These are phyloP conservation scores for Adoxophyes honmai DNA, from an alignment of 1,140 invertebrate species.

Conservation along the genomic window DNA sequence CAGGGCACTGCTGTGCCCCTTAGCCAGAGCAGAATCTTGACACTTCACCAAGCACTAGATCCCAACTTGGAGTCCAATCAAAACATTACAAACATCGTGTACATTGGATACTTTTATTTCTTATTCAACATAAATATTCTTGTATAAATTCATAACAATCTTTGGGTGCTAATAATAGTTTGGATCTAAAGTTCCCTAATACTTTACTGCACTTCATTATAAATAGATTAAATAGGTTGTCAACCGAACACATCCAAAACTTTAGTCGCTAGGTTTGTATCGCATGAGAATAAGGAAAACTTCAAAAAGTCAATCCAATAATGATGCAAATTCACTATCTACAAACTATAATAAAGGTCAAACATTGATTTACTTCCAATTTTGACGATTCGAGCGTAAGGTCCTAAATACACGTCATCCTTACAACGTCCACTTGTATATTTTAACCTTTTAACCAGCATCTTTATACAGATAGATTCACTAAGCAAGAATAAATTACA, in stretches of 20 bases:
- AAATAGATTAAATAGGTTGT: slow-evolving; percentile 52
- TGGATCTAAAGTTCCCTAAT: slow-evolving; percentile 61
- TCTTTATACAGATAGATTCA: too few species aligned
- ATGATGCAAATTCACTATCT: too few species aligned
- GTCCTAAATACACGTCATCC: too few species aligned
- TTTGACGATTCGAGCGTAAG: too few species aligned
- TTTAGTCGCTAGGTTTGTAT: slow-evolving; percentile 45
- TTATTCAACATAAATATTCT: slow-evolving; percentile 76
- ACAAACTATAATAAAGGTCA: slow-evolving; percentile 11
- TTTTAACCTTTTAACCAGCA: too few species aligned
- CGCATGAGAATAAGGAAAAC: too few species aligned
- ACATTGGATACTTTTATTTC: slow-evolving; percentile 71
- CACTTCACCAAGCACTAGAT: slow-evolving; percentile 26
- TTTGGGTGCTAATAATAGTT: slow-evolving; percentile 74
- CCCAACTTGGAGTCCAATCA: slow-evolving; percentile 58
- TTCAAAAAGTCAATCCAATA: too few species aligned
- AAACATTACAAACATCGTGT: slow-evolving; percentile 30
- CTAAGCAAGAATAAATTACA: too few species aligned
- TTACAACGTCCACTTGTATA: too few species aligned
- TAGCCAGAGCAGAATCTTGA: not conserved
- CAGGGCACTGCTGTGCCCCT: too few species aligned
- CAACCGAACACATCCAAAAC: slow-evolving; percentile 36
- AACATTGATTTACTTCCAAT: slow-evolving; percentile 37
- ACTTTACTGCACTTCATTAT: slow-evolving; percentile 40
- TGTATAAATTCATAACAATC: slow-evolving; percentile 77